Evolutionary conservation across 1,140 invertebrate species (phyloP), one percentile per base, ranked within the genome.

Genomic region (Pachyrhynchus sulphureomaculatus): DNA sequence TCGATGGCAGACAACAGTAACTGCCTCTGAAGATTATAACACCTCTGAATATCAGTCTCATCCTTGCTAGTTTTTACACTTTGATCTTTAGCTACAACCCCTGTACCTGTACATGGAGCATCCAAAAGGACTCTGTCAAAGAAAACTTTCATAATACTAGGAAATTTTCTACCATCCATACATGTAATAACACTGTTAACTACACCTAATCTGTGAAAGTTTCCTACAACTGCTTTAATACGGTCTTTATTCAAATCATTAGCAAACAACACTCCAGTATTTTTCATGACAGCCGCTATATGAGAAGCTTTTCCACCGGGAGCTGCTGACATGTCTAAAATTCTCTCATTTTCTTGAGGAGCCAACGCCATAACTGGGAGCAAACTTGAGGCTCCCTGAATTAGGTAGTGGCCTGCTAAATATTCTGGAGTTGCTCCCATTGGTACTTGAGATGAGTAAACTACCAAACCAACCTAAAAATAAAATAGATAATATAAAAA

Each of bases 341-440:
- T 87, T 68, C 87, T 84, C 80, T 99, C 97, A 76, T 95, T 93
- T 79, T 96, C 93, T 80, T 97, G 93, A 1, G 98, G 96, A 1
- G 93, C 93, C 26, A 99, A 79, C 1, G 98, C 93, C 93, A 99
- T 98, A 0, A 99, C 96, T 2, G 92, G 95, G 15, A 99, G 77
- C 69, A 98, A 88, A 83, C 95, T 98, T 0, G 95, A 96, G 34
- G 96, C 96, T 10, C 97, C 98, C 81, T 99, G 98, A 52, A 99
- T 82, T 69, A 99, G 95, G 73, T 99, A 99, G 77, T 99, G 96
- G 0, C 98, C 98, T 53, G 95, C 95, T 49, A 99, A 81, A 81
- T 99, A 99, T 81, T 99, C 97, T 1, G 98, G 96, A 12, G 98
- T 99, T 2, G 98, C 98, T 49, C 98, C 97, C 72, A 99, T 82